These are phyloP conservation scores for Decapterus maruadsi DNA, from an alignment of 2,797 vertebrate species.

Conservation along the genomic window DNA sequence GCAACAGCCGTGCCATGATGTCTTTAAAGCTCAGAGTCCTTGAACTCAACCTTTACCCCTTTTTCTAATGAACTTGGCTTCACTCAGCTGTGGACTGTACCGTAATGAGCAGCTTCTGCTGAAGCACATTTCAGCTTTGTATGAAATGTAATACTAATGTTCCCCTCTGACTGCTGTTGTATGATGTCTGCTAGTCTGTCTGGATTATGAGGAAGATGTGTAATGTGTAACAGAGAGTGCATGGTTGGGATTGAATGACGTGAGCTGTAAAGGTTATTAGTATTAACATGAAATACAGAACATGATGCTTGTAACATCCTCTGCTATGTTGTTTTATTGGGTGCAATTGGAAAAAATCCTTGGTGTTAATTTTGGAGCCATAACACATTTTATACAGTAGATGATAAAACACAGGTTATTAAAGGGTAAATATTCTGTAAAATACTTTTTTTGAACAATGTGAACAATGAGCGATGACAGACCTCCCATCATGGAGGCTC, in stretches of 20 bases:
- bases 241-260: constrained; percentile 79
- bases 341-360: neutral
- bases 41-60: constrained; percentile 17
- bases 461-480: neutral
- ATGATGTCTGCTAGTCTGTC: constrained; percentile 71
- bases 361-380: neutral
- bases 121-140: constrained; percentile 64
- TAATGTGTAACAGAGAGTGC: constrained; percentile 73
- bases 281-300: constrained; percentile 81
- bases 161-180: constrained; percentile 79
- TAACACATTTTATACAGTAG: neutral
- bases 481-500: too few species aligned
- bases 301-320: constrained; percentile 69
- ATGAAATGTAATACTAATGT: constrained; percentile 81
- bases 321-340: constrained; percentile 52
- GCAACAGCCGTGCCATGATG: constrained; percentile 41
- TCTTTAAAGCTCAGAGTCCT: constrained; percentile 40
- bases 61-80: constrained; percentile 28
- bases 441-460: neutral
- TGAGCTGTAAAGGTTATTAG: constrained; percentile 77
- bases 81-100: constrained; percentile 43
- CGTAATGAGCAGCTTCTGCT: constrained; percentile 48
- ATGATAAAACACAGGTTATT: neutral
- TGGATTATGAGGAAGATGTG: constrained; percentile 67
- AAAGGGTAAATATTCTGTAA: neutral